Base-by-base conservation (phyloP, 1,140 invertebrate genomes). In the Schlechtendalia chinensis region DNA sequence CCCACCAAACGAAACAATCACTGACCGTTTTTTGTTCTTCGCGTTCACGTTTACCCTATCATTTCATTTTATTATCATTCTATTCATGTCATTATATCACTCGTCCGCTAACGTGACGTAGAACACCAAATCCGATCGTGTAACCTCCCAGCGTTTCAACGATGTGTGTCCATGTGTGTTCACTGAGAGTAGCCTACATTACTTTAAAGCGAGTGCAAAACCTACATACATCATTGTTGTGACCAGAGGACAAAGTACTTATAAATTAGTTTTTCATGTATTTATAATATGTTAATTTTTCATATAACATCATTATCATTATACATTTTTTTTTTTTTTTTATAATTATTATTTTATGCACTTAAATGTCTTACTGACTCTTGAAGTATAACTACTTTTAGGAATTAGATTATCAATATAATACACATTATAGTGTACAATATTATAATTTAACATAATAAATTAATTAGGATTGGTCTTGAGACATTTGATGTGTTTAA, bases 1-100 rank as follows among this genome's bases (percentile, higher is more conserved):
- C 91, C 92, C 50, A 90, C 88, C 83, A 85, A 83, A 81, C 88
- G 89, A 84, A 88, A 86, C 71, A 86, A 72, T 29, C 19, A 77
- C 75, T 77, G 56, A 74, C 29, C 53, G n/a, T 11, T 45, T 45
- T 45, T 54, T n/a, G n/a, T n/a, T 32, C 27, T 63, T 6, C 27
- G 17, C 1, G 1, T 67, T 67, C 63, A 45, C 11, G 32, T 67
- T 5, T 1, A 67, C 19, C 19, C 27, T 32, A 11, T n/a, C 65
- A n/a, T 47, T 47, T 69, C 14, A 45, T 69, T 47, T 67, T 67
- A 45, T 67, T 50, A 39, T 69, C 50, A 27, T 69, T 50, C 16
- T 47, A 47, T n/a, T 10, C 29, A 69, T 39, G 19, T 8, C 16
- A 47, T 47, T 67, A 45, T 47, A 22, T 4, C 14, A 69, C 63